Evolutionary conservation across 2,113 vertebrate species (phyloP).

Genomic region (Rafetus swinhoei): DNA sequence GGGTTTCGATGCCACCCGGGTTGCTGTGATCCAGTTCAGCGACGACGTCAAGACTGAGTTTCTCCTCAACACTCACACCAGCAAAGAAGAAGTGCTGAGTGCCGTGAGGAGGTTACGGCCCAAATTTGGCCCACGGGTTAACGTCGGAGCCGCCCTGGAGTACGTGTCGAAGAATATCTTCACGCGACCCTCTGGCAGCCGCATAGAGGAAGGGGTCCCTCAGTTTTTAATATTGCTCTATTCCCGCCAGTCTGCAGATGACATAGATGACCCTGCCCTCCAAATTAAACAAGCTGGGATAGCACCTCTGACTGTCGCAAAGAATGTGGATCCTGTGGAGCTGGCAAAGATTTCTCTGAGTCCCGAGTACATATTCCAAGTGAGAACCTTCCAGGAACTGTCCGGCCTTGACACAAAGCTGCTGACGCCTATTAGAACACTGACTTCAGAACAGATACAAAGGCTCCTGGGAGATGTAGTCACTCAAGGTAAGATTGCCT

Average conservation of each 20-base stretch:
- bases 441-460: constrained; percentile 77
- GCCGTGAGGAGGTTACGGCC: constrained; percentile 81
- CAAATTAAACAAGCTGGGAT: constrained; percentile 86
- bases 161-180: constrained; percentile 90
- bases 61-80: constrained; percentile 86
- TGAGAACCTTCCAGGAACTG: constrained; percentile 87
- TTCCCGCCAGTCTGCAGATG: constrained; percentile 86
- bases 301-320: constrained; percentile 87
- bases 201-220: constrained; percentile 92
- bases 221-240: constrained; percentile 93
- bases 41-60: constrained; percentile 88
- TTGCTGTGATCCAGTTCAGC: constrained; percentile 93
- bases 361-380: constrained; percentile 83
- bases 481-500: constrained; percentile 55
- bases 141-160: constrained; percentile 88
- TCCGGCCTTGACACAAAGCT: constrained; percentile 85
- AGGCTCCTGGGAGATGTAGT: constrained; percentile 48
- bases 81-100: constrained; percentile 85
- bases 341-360: constrained; percentile 87
- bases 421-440: constrained; percentile 82
- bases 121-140: constrained; percentile 84
- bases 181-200: constrained; percentile 89
- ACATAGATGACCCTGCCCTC: constrained; percentile 81
- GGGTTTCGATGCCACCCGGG: constrained; percentile 86
- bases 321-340: constrained; percentile 82